phyloP scores from a whole-genome alignment of 2,113 vertebrate genomes.

The Callospermophilus lateralis region DNA sequence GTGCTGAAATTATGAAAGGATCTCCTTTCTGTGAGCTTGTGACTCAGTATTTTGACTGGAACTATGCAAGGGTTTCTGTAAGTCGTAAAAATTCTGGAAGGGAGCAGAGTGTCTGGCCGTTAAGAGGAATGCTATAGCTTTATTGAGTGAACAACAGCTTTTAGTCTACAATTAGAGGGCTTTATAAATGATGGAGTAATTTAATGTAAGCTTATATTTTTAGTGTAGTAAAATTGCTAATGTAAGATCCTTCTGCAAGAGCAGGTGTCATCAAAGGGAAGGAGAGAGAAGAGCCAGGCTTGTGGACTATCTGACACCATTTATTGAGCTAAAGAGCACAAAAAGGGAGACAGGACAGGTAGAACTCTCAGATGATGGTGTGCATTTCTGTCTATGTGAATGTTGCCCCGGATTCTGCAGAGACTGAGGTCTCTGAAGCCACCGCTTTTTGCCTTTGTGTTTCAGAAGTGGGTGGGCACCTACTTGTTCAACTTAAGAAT shows the following conservation, averaged over 20 bases:
- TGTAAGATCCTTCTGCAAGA: not conserved
- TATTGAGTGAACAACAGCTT: not conserved
- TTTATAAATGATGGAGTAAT: conserved; percentile 10
- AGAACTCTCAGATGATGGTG: not conserved
- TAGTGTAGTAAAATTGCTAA: not conserved
- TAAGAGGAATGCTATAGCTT: not conserved
- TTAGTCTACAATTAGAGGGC: not conserved
- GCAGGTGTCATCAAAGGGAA: not conserved
- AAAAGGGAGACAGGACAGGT: not conserved
- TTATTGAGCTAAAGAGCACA: not conserved
- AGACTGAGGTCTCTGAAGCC: not conserved
- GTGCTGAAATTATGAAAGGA: not conserved
- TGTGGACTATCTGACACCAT: fast-evolving
- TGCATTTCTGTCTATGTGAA: too few species aligned
- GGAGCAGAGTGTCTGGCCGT: not conserved
- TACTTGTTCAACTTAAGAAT: not conserved
- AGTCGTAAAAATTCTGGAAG: conserved; percentile 10
- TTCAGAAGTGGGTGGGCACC: not conserved
- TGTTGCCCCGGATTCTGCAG: fast-evolving
- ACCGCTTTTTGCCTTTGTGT: not conserved
- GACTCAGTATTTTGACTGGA: not conserved
- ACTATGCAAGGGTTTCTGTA: not conserved
- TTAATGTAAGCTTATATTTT: not conserved
- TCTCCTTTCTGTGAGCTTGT: not conserved
- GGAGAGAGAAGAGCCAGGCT: not conserved